These are phyloP conservation scores for Nipponacmea schrenckii DNA, from an alignment of 2,888 invertebrate genomes.

Conservation along the genomic window DNA sequence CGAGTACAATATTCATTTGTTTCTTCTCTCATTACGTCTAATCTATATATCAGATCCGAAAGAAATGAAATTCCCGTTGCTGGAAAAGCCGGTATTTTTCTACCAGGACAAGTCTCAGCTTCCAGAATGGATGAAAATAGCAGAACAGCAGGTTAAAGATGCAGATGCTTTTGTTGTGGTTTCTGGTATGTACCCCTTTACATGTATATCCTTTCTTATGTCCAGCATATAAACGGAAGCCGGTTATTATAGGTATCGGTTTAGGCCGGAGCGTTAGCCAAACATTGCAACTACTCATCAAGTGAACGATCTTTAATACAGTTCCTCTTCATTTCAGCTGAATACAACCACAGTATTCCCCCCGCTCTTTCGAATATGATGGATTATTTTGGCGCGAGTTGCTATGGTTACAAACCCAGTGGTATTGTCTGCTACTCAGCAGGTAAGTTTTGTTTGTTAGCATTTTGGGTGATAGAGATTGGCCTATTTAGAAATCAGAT, in stretches of 20 bases:
- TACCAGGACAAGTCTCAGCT: conserved; percentile 41
- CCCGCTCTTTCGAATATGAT: conserved; percentile 69
- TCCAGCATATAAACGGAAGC: too few species aligned
- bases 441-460: conserved; percentile 38
- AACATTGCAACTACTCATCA: too few species aligned
- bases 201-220: neutral
- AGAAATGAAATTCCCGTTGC: conserved; percentile 58
- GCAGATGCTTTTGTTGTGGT: conserved; percentile 69
- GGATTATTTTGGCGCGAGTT: conserved; percentile 68
- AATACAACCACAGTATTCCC: conserved; percentile 68
- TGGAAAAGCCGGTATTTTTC: conserved; percentile 49
- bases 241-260: too few species aligned
- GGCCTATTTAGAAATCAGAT: neutral
- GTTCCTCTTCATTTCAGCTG: conserved; percentile 42
- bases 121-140: conserved; percentile 39
- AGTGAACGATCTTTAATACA: too few species aligned
- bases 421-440: conserved; percentile 60
- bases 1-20: too few species aligned
- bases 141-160: conserved; percentile 40
- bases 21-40: too few species aligned
- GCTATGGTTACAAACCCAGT: conserved; percentile 63
- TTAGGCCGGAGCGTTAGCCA: too few species aligned
- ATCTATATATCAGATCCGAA: conserved; percentile 62
- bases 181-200: conserved; percentile 41
- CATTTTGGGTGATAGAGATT: neutral